Evolutionary conservation across 2,113 vertebrate species (phyloP), one percentile per base, ranked within the genome.

Genomic region (Hydrochoerus hydrochaeris): DNA sequence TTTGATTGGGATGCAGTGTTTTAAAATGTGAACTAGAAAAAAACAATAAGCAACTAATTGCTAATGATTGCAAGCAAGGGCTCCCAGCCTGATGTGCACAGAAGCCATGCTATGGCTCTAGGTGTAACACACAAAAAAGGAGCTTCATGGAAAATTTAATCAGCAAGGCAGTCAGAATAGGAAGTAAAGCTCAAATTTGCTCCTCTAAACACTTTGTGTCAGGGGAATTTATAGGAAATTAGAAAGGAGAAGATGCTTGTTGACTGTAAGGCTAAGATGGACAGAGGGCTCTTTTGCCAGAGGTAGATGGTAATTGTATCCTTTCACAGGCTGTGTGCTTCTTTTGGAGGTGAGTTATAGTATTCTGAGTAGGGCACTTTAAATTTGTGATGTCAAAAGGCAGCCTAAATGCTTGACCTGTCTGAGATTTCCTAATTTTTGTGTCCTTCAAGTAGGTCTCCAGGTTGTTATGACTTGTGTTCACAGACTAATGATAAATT

Each of bases 281-380:
- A 32, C 8, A 52, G 3, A 35, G 44, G 12, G 7, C 22, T 52
- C 6, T 3, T 41, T 41, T 60, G 10, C 20, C 0, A 73, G 12
- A 2, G 44, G 9, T 10, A 46, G 20, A n/a, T 38, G 4, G 1
- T n/a, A 22, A 6, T 7, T 2, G 5, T 14, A 7, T 0, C 32
- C 57, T 32, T 67, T 30, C n/a, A 20, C 2, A 12, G 49, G 13
- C 16, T 30, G 3, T 17, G 8, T 1, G 22, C 26, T 49, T 82
- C 52, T n/a, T 35, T 82, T 38, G 32, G 26, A 49, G 58, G 19
- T 30, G 16, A 32, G 20, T 54, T 80, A 35, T 4, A 38, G 4
- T 30, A 4, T n/a, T 78, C 17, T 49, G 32, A 9, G 5, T 14
- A 30, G 38, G 8, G 4, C 30, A 49, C 10, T 38, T 60, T 11